Percentiles rank a stretch among this genome's conserved stretches.
Evolutionary conservation across 2,797 vertebrate genomes (phyloP).

Genomic region (Platyrinchus mystaceus): DNA sequence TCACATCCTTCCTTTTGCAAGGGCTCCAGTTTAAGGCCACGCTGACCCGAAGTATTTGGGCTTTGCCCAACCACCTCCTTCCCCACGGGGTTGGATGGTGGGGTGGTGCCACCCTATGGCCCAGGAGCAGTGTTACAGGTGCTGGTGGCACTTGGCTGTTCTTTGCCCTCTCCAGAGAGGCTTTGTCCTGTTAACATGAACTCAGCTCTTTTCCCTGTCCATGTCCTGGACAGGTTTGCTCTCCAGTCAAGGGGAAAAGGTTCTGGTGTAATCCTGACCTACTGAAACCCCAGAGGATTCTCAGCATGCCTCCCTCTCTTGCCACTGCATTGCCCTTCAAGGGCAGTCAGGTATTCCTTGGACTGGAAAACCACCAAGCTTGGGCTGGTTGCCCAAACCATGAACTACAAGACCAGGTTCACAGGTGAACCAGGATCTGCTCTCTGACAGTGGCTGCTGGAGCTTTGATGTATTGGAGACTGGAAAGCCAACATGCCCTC

Average conservation of each 20-base stretch:
- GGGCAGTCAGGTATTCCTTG: background rate
- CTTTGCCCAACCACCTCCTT: background rate
- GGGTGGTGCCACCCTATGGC: constrained; percentile 57
- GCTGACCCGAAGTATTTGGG: background rate
- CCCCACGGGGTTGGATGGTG: background rate
- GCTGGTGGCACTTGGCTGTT: background rate
- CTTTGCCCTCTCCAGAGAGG: background rate
- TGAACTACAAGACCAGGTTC: background rate
- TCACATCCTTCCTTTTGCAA: background rate
- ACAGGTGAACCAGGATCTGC: background rate
- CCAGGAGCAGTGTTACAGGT: background rate
- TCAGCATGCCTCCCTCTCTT: background rate
- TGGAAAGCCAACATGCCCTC: background rate
- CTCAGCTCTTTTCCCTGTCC: background rate
- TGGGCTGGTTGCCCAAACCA: background rate
- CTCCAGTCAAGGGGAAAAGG: background rate
- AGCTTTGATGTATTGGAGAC: background rate
- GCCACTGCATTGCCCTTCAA: background rate
- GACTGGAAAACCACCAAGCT: background rate
- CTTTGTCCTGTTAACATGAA: background rate
- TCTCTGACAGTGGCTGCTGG: background rate
- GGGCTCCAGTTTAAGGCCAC: background rate
- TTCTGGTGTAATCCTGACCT: background rate
- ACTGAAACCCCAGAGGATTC: background rate
- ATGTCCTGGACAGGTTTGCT: background rate